Conservation (phyloP, 2,888 invertebrate genomes). For the Patella pellucida region DNA sequence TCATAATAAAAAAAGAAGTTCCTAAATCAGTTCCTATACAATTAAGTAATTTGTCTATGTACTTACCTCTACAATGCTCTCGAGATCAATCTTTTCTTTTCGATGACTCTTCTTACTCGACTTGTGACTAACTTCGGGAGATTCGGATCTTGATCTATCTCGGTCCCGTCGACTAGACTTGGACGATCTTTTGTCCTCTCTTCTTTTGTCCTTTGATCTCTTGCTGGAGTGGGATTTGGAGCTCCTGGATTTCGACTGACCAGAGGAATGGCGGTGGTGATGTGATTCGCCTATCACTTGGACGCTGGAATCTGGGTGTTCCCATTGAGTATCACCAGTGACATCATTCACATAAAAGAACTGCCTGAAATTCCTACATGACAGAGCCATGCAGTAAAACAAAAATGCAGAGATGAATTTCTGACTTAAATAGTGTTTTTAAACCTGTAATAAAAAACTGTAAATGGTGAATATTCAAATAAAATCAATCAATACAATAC, state of each 20-base stretch:
- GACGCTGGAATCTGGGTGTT: slow-evolving; percentile 69
- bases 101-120: background rate
- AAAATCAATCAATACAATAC: no score
- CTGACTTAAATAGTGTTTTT: background rate
- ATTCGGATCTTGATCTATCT: background rate
- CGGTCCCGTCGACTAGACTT: background rate
- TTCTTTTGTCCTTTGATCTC: background rate
- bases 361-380: slow-evolving; percentile 77
- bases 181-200: background rate
- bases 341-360: slow-evolving; percentile 79
- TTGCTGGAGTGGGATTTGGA: slow-evolving; percentile 17
- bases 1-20: no score
- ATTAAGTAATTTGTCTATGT: background rate
- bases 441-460: no score
- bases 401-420: slow-evolving; percentile 30
- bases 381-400: slow-evolving; percentile 39
- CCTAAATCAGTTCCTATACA: no score
- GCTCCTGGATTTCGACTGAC: slow-evolving; percentile 36
- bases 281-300: slow-evolving; percentile 29
- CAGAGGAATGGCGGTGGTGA: slow-evolving; percentile 42
- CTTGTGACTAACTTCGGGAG: background rate
- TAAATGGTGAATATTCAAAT: no score
- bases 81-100: background rate
- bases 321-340: slow-evolving; percentile 78
- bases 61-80: slow-evolving; percentile 1